These are phyloP conservation scores for Cyclophora albipunctata DNA, from an alignment of 2,888 invertebrate genomes.

Conservation along the genomic window DNA sequence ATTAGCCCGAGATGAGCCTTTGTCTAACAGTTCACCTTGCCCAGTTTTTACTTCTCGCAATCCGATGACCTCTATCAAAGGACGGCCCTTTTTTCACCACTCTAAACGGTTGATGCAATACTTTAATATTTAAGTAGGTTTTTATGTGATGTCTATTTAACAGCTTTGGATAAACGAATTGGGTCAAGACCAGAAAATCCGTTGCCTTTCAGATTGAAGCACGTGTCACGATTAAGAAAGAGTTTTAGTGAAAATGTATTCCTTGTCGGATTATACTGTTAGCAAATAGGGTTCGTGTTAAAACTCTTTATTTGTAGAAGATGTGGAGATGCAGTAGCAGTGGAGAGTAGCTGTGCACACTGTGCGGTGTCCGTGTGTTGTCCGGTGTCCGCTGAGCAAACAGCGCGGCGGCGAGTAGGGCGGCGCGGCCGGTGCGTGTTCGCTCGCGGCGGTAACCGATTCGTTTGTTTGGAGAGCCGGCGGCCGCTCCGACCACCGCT, in stretches of 20 bases:
- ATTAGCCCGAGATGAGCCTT: constrained; percentile 67
- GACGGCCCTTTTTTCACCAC: constrained; percentile 41
- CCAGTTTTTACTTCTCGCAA: constrained; percentile 42
- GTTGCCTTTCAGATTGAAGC: too few species aligned
- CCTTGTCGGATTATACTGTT: too few species aligned
- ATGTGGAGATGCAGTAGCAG: too few species aligned
- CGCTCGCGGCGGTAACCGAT: constrained; percentile 40
- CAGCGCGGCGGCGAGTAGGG: constrained; percentile 12
- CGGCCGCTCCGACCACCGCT: constrained; percentile 26
- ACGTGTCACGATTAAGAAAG: too few species aligned
- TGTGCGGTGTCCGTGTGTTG: neutral
- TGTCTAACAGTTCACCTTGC: constrained; percentile 70
- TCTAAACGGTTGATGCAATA: constrained; percentile 4
- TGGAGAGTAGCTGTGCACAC: too few species aligned
- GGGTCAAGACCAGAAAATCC: too few species aligned
- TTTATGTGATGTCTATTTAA: too few species aligned
- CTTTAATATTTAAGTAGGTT: too few species aligned
- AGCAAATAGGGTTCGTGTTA: too few species aligned
- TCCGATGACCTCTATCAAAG: constrained; percentile 42
- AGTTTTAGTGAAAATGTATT: too few species aligned
- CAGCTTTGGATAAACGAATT: too few species aligned
- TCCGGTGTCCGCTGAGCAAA: neutral
- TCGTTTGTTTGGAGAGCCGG: constrained; percentile 35
- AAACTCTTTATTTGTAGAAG: too few species aligned
- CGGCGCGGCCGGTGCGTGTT: constrained; percentile 34